These are phyloP conservation scores for Sebastes trivittatus DNA, from an alignment of 2,797 vertebrate species.

Conservation along the genomic window DNA sequence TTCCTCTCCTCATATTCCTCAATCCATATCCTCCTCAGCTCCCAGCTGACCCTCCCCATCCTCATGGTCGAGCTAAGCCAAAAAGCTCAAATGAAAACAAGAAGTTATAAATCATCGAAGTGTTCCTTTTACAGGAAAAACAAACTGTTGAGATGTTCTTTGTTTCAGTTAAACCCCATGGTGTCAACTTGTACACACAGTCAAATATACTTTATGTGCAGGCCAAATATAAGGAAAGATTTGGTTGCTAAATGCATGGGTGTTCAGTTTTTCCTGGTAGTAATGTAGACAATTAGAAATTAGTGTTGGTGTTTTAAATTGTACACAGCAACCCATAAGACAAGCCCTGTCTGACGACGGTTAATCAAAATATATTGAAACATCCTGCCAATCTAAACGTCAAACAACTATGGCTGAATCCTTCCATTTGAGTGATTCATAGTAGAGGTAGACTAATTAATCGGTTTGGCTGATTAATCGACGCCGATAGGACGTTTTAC, in stretches of 20 bases:
- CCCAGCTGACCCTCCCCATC: constrained; percentile 54
- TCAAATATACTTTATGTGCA: not conserved
- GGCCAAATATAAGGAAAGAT: not conserved
- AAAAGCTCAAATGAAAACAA: constrained; percentile 56
- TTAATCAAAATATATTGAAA: not conserved
- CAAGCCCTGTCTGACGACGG: not conserved
- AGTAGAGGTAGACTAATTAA: no score
- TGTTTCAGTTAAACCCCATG: not conserved
- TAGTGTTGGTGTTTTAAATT: not conserved
- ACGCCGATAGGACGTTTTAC: no score
- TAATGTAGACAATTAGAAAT: not conserved
- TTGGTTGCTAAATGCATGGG: accelerated
- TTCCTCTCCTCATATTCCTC: constrained; percentile 21
- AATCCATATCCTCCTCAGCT: constrained; percentile 43
- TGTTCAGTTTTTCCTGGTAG: not conserved
- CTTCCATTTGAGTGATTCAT: not conserved
- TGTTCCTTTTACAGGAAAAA: constrained; percentile 34
- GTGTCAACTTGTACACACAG: not conserved
- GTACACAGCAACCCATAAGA: not conserved
- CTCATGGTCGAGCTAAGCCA: constrained; percentile 34
- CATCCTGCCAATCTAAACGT: not conserved
- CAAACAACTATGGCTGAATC: not conserved
- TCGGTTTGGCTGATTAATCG: no score
- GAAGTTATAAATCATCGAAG: constrained; percentile 64
- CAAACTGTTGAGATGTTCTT: constrained; percentile 1